Conservation (phyloP, 2,113 vertebrate genomes). For the Petaurus breviceps region DNA sequence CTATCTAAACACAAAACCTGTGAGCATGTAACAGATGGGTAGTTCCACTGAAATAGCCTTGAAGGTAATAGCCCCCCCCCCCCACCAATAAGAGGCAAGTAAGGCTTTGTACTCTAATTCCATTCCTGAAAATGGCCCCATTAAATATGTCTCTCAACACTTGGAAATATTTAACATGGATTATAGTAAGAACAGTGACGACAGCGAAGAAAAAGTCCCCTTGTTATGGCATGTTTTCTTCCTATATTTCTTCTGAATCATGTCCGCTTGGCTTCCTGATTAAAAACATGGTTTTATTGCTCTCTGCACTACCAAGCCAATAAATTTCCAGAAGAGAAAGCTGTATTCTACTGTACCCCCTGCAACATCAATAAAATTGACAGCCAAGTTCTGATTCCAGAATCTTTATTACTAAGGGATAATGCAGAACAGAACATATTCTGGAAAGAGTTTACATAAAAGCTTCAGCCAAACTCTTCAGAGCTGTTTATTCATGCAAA, state of each 20-base stretch:
- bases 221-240: constrained; percentile 46
- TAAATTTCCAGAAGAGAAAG: constrained; percentile 66
- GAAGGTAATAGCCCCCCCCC: background rate
- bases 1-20: background rate
- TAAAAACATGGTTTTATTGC: constrained; percentile 71
- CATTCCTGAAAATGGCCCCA: constrained; percentile 5
- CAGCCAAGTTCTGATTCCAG: constrained; percentile 77
- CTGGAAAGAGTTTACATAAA: constrained; percentile 78
- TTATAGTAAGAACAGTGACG: constrained; percentile 47
- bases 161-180: constrained; percentile 53
- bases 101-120: constrained; percentile 18
- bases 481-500: constrained; percentile 74
- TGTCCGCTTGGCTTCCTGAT: constrained; percentile 66
- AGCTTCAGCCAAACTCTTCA: constrained; percentile 71
- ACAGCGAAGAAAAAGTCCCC: constrained; percentile 34
- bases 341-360: constrained; percentile 69
- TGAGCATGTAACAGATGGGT: background rate
- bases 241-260: constrained; percentile 65
- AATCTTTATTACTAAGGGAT: constrained; percentile 75
- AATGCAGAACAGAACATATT: constrained; percentile 74
- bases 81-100: constrained; percentile 26
- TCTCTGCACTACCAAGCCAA: constrained; percentile 67
- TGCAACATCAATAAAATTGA: constrained; percentile 78
- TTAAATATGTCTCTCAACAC: background rate
- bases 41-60: constrained; percentile 29